Evolutionary conservation across 2,888 invertebrate genomes (phyloP).

Genomic region (Mechanitis messenoides): DNA sequence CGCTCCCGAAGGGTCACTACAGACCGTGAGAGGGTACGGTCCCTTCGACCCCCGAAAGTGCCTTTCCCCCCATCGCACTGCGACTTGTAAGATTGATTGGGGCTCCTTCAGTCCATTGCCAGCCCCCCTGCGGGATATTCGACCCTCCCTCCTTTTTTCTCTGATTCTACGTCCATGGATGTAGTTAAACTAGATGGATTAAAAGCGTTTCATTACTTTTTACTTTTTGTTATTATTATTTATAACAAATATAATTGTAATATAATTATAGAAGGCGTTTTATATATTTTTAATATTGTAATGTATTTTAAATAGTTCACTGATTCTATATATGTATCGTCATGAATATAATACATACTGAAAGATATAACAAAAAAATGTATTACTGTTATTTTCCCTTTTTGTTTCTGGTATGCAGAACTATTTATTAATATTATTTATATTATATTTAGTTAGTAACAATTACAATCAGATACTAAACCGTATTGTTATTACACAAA

Average conservation of each 20-base stretch:
- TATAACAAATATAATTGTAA: too few species aligned
- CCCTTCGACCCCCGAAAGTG: slow-evolving; percentile 63
- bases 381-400: too few species aligned
- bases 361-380: too few species aligned
- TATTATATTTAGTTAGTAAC: too few species aligned
- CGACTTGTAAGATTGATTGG: slow-evolving; percentile 78
- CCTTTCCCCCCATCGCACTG: slow-evolving; percentile 50
- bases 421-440: background rate
- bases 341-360: too few species aligned
- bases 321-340: background rate
- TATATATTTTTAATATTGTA: slow-evolving; percentile 8
- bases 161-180: slow-evolving; percentile 51
- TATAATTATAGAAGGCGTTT: too few species aligned
- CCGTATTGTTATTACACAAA: too few species aligned
- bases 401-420: background rate
- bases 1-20: slow-evolving; percentile 67
- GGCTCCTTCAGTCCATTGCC: slow-evolving; percentile 77
- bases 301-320: slow-evolving; percentile 1
- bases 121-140: slow-evolving; percentile 69
- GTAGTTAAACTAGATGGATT: slow-evolving; percentile 53
- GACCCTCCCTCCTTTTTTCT: slow-evolving; percentile 71
- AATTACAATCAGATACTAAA: too few species aligned
- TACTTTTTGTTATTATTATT: too few species aligned
- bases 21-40: slow-evolving; percentile 72
- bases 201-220: slow-evolving; percentile 2